phyloP scores from a whole-genome alignment of 2,113 vertebrate genomes.

The Falco punctatus region DNA sequence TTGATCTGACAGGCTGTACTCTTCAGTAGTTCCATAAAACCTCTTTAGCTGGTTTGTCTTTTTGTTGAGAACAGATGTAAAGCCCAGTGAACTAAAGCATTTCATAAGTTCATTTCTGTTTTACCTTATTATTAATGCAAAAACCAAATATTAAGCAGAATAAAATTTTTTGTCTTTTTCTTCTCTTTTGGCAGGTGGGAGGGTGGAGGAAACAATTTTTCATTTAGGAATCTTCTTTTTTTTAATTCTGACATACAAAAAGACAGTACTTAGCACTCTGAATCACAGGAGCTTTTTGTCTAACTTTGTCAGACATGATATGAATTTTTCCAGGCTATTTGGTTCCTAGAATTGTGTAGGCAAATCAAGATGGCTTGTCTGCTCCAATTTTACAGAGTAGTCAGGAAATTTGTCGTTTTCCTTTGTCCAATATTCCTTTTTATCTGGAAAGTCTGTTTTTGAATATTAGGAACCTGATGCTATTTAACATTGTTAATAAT shows the following conservation, averaged over 20 bases:
- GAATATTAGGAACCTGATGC: background rate
- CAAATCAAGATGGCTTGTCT: slow-evolving; percentile 5
- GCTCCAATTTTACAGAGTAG: background rate
- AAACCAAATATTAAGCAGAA: background rate
- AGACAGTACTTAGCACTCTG: background rate
- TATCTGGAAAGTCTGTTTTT: background rate
- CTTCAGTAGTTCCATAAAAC: background rate
- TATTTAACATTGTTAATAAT: background rate
- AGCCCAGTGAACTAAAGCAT: background rate
- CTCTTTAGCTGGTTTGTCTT: background rate
- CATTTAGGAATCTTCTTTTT: background rate
- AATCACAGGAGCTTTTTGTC: background rate
- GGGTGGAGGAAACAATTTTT: background rate
- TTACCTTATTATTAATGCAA: background rate
- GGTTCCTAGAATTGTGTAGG: slow-evolving; percentile 36
- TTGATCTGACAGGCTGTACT: background rate
- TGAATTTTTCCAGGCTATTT: slow-evolving; percentile 37
- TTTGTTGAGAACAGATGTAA: background rate
- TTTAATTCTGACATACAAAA: background rate
- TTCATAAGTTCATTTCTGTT: background rate
- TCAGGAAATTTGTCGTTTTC: slow-evolving; percentile 12
- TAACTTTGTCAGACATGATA: background rate
- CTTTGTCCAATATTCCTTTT: background rate
- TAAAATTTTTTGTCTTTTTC: background rate
- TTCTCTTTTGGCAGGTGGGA: too few species aligned